Conservation (phyloP, 2,797 vertebrate species). For the Acanthopagrus latus region DNA sequence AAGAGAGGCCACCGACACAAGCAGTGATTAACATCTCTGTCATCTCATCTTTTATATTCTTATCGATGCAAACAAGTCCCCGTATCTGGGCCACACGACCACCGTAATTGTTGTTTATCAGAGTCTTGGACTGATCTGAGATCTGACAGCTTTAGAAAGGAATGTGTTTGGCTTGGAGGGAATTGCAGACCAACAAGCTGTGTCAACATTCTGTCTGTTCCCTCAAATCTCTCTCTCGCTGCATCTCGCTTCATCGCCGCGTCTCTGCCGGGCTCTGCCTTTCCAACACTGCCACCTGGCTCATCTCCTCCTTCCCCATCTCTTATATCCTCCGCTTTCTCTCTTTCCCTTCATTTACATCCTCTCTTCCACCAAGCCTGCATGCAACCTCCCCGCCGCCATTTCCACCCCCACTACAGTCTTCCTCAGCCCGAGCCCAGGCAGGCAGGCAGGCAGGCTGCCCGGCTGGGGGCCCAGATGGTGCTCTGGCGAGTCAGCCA, state of each 20-base stretch:
- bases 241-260: conserved; percentile 39
- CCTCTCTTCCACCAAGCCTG: conserved; percentile 44
- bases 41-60: conserved; percentile 36
- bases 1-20: conserved; percentile 15
- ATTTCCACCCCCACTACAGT: conserved; percentile 51
- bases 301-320: conserved; percentile 27
- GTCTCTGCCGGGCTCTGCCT: conserved; percentile 35
- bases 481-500: conserved; percentile 77
- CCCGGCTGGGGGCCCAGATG: conserved; percentile 83
- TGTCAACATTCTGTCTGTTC: conserved; percentile 79
- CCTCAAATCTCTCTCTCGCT: conserved; percentile 52
- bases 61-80: conserved; percentile 44
- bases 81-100: conserved; percentile 57
- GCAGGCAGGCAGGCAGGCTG: conserved; percentile 75
- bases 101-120: conserved; percentile 67
- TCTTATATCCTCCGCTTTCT: conserved; percentile 29
- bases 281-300: conserved; percentile 48
- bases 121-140: conserved; percentile 69
- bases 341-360: conserved; percentile 54
- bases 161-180: conserved; percentile 79
- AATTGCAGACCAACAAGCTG: conserved; percentile 76
- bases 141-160: conserved; percentile 79
- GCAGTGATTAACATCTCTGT: conserved; percentile 33
- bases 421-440: conserved; percentile 59
- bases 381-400: conserved; percentile 28